A percentile compares a stretch with the other conserved stretches of the same genome.
phyloP scores from a whole-genome alignment of 2,113 vertebrate species.

The Oenanthe oenanthe region DNA sequence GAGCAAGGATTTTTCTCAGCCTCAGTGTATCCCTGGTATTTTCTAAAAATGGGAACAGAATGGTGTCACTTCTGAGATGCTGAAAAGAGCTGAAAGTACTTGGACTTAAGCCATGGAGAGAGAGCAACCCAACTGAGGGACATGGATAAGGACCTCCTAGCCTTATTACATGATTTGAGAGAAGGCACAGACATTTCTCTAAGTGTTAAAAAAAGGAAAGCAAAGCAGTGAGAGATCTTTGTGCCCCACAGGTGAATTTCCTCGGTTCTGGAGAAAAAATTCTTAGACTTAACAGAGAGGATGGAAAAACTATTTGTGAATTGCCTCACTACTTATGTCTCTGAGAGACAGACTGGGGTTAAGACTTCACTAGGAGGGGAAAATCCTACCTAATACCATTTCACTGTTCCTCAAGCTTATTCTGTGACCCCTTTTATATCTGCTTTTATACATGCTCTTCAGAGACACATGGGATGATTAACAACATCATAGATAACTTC shows the following conservation, averaged over 20 bases:
- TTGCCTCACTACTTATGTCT: background rate
- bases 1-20: slow-evolving; percentile 11
- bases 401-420: background rate
- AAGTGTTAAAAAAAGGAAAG: background rate
- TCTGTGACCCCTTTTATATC: background rate
- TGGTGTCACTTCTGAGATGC: slow-evolving; percentile 14
- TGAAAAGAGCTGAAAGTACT: background rate
- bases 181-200: background rate
- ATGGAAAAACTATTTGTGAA: background rate
- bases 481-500: background rate
- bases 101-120: background rate
- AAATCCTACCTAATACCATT: background rate
- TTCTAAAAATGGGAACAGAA: slow-evolving; percentile 41
- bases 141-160: background rate
- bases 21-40: background rate
- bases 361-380: background rate
- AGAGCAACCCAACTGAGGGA: background rate
- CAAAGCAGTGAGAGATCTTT: background rate
- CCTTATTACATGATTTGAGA: background rate
- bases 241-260: background rate
- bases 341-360: background rate
- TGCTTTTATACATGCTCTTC: background rate
- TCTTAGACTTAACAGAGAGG: background rate
- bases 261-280: background rate
- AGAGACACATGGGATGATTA: background rate